These are phyloP conservation scores for Zeugodacus cucurbitae DNA, from an alignment of 1,140 invertebrate species.

Conservation along the genomic window DNA sequence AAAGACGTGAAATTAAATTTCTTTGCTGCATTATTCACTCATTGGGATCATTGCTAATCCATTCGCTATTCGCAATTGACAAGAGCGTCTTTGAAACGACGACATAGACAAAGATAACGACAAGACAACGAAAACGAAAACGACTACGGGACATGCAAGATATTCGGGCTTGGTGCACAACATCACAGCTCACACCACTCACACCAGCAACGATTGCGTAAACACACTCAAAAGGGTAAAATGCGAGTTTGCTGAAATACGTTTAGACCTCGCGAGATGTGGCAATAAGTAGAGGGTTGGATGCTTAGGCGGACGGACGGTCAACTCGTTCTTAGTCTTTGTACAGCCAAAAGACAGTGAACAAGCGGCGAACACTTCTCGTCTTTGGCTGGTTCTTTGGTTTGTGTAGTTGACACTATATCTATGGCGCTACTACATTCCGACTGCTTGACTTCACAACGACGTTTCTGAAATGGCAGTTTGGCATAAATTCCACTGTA, in stretches of 20 bases:
- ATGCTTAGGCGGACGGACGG: neutral
- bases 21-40: slow-evolving; percentile 47
- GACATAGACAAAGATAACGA: neutral
- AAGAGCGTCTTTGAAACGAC: slow-evolving; percentile 35
- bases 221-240: no score
- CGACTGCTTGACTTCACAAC: neutral
- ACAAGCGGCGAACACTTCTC: neutral
- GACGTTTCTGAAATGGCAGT: neutral
- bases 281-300: neutral
- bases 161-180: neutral
- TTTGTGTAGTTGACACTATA: neutral
- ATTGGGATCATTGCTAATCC: slow-evolving; percentile 45
- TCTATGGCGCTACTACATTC: neutral
- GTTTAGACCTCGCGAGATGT: neutral
- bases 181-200: no score
- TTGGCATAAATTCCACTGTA: neutral
- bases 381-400: neutral
- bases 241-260: neutral
- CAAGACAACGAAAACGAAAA: neutral
- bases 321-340: neutral
- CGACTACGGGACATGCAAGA: neutral
- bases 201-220: no score
- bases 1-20: slow-evolving; percentile 46
- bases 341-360: neutral
- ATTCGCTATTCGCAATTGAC: slow-evolving; percentile 42